phyloP scores from a whole-genome alignment of 1,140 invertebrate species.

The Panonychus citri region DNA sequence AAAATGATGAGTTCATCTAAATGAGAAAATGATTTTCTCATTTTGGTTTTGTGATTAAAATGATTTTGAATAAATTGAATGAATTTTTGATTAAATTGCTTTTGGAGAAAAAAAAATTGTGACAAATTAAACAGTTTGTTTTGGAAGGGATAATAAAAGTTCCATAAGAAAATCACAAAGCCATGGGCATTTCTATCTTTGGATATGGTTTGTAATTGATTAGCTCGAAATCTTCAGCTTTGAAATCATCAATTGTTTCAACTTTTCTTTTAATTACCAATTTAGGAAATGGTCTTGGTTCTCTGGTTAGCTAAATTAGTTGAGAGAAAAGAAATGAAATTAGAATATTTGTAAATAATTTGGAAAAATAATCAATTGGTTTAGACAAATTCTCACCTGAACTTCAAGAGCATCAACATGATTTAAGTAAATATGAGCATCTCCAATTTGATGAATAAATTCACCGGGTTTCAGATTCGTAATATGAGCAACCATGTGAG shows the following conservation, averaged over 20 bases:
- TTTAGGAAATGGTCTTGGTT: slow-evolving; percentile 58
- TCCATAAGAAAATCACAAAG: slow-evolving; percentile 47
- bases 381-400: slow-evolving; percentile 30
- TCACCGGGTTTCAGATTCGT: slow-evolving; percentile 73
- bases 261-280: slow-evolving; percentile 46
- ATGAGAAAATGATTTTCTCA: no score
- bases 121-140: no score
- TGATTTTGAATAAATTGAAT: no score
- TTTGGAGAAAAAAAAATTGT: no score
- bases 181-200: slow-evolving; percentile 87
- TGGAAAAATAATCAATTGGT: not conserved
- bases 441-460: slow-evolving; percentile 86
- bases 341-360: not conserved
- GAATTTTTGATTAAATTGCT: no score
- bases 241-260: slow-evolving; percentile 67
- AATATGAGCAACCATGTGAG: slow-evolving; percentile 86
- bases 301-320: slow-evolving; percentile 34
- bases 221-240: slow-evolving; percentile 63
- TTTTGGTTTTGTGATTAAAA: no score
- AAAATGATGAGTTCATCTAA: no score
- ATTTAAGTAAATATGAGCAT: slow-evolving; percentile 86
- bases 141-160: no score
- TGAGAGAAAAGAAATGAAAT: slow-evolving; percentile 1
- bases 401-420: slow-evolving; percentile 62
- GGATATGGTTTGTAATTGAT: slow-evolving; percentile 67